Conservation (phyloP, 2,113 vertebrate species). For the Strix aluco region DNA sequence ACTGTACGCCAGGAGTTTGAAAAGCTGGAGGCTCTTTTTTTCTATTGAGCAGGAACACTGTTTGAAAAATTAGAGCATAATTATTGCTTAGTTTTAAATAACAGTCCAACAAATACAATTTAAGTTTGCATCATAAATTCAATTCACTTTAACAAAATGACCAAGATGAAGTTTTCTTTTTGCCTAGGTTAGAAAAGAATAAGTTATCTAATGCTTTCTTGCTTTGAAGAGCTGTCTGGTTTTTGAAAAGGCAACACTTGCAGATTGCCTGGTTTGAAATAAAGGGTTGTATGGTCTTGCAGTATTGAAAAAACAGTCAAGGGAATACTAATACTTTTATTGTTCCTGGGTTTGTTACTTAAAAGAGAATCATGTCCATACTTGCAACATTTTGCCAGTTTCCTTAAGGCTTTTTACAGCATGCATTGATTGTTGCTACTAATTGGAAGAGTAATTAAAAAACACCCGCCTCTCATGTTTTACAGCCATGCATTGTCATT, state of each 20-base stretch:
- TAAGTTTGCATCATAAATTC: neutral
- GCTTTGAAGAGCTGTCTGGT: neutral
- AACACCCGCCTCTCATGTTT: conserved; percentile 40
- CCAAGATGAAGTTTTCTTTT: neutral
- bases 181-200: neutral
- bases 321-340: neutral
- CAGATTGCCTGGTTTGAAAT: neutral
- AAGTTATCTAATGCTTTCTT: neutral
- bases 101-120: neutral
- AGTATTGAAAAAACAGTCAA: neutral
- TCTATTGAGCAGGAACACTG: neutral
- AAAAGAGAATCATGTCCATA: neutral
- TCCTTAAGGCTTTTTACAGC: conserved; percentile 51
- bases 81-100: conserved; percentile 1
- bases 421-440: conserved; percentile 63
- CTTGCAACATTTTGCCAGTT: conserved; percentile 25
- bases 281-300: neutral
- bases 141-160: neutral
- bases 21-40: neutral
- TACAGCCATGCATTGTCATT: conserved; percentile 51
- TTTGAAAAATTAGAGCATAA: neutral
- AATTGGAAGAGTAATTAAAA: conserved; percentile 72
- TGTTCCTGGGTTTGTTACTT: conserved; percentile 1
- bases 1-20: neutral
- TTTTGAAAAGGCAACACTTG: neutral